These are phyloP conservation scores for Myotis planiceps DNA, from an alignment of 2,797 vertebrate species.

Conservation along the genomic window DNA sequence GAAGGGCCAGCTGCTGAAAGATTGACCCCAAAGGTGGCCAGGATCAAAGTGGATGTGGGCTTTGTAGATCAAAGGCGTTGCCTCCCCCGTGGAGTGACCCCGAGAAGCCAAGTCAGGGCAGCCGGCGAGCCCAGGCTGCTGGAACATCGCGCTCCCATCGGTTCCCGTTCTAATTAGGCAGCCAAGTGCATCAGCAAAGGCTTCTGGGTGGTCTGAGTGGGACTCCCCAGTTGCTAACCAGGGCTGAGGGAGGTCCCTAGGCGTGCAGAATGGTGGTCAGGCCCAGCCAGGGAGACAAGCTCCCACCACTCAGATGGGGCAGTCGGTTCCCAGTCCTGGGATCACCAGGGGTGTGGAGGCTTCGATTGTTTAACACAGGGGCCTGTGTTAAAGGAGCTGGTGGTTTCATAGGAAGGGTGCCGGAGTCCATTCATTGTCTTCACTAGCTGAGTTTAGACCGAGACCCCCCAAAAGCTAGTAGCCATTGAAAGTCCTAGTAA, in stretches of 20 bases:
- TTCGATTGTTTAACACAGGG: background rate
- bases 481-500: no score
- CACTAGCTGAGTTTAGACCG: no score
- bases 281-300: background rate
- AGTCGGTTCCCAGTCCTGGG: background rate
- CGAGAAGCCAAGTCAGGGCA: background rate
- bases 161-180: constrained; percentile 45
- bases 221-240: background rate
- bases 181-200: constrained; percentile 42
- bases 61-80: constrained; percentile 78
- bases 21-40: constrained; percentile 63
- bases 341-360: background rate
- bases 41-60: constrained; percentile 68
- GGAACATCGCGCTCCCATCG: constrained; percentile 49
- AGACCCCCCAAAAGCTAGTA: no score
- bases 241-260: background rate
- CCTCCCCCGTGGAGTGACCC: constrained; percentile 39
- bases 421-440: no score
- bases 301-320: background rate
- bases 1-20: constrained; percentile 55
- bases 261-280: background rate
- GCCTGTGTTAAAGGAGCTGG: background rate
- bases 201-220: constrained; percentile 73
- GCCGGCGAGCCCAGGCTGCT: background rate
- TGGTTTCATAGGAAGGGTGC: background rate